Evolutionary conservation across 2,888 invertebrate species (phyloP).

Genomic region (Cataglyphis rosenhaueri): DNA sequence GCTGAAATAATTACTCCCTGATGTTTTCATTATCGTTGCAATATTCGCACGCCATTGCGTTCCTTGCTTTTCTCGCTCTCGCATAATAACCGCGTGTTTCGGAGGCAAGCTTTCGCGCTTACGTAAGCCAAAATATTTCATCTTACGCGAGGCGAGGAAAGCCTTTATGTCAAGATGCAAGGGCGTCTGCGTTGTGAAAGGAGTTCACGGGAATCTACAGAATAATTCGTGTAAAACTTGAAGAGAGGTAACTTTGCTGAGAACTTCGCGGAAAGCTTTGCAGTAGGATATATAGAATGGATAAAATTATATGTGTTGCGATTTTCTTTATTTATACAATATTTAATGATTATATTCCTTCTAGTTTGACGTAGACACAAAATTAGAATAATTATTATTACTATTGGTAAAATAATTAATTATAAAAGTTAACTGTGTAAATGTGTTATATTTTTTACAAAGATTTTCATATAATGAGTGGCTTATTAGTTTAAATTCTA

Average conservation of each 20-base stretch:
- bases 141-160: constrained; percentile 40
- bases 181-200: constrained; percentile 37
- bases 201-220: constrained; percentile 32
- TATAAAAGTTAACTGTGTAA: neutral
- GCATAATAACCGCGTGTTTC: constrained; percentile 51
- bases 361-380: neutral
- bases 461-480: neutral
- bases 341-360: neutral
- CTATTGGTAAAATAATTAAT: neutral
- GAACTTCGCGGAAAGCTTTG: constrained; percentile 27
- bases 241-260: constrained; percentile 16
- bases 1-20: constrained; percentile 65
- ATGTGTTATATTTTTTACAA: neutral
- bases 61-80: constrained; percentile 11
- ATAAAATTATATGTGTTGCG: neutral
- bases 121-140: constrained; percentile 55
- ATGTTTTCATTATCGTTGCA: constrained; percentile 69
- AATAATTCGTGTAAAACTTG: constrained; percentile 49
- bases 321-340: constrained; percentile 5
- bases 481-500: constrained; percentile 4
- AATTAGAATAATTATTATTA: neutral
- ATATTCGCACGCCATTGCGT: constrained; percentile 61
- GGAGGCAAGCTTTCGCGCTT: constrained; percentile 41
- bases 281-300: neutral
- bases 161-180: constrained; percentile 49